Base-by-base conservation (phyloP, 2,113 vertebrate genomes). In the Acanthisitta chloris region DNA sequence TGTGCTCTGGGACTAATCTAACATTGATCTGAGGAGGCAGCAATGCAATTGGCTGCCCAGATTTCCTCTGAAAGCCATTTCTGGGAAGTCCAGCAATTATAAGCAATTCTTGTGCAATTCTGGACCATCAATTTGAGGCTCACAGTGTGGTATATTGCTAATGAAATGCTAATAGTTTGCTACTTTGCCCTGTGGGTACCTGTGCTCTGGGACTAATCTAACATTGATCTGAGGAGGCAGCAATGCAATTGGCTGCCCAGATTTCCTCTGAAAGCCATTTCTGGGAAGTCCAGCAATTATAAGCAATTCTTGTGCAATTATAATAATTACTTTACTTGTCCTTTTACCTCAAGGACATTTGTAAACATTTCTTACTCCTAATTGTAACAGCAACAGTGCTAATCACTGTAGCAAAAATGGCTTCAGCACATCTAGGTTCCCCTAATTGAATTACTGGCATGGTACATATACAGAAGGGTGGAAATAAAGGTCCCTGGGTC, bases 111-210 rank as follows among this genome's bases (percentile, higher is more conserved):
- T 40, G 29, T 31, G 43, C 65, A 96, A 92, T 81, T 86, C 80
- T n/a, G n/a, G 55, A 4, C 52, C 57, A 86, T 92, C 46, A 84
- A n/a, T 70, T 69, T 58, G 69, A 87, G 54, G 42, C 78, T 88
- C 89, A 86, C 40, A 71, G 67, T 29, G 26, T 61, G 62, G 85
- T 84, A 81, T 88, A 64, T 9, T 76, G 57, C 79, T 96, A 96
- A 96, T 78, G 90, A 91, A 92, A 97, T 80, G 91, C 40, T 90
- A 61, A 91, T 34, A 59, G 74, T 33, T 84, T 94, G 74, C 54
- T 81, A 51, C 64, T 92, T 49, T 90, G 72, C 78, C 93, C 66
- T 62, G 1, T 92, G 67, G n/a, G n/a, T n/a, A n/a, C n/a, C 73
- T 6, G 1, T 92, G 67, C 71, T 40, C 49, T 67, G 69, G 74